Evolutionary conservation across 2,888 invertebrate species (phyloP), one percentile per base, ranked within the genome.

Genomic region (Cantharis rufa): DNA sequence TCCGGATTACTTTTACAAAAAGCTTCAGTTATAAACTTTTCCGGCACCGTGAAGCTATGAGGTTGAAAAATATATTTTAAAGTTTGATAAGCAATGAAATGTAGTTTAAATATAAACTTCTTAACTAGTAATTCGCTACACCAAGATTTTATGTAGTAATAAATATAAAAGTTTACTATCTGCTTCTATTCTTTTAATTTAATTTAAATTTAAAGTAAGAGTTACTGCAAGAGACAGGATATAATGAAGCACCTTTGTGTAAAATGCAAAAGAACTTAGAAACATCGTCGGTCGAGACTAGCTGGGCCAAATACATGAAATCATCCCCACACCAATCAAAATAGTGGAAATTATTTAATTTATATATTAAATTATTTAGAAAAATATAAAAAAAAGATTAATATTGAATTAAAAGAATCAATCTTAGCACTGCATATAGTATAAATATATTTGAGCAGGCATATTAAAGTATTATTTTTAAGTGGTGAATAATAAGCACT

Each of bases 31-130:
- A 28, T 63, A 28, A 74, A 74, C 74, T 74, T 74, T 74, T 70
- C 74, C 63, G 27, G 74, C 70, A 74, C 64, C 74, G 70, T 71
- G 70, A 74, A 74, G 74, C 74, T 70, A 74, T 70, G 70, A 71
- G 70, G 64, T 62, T 70, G 62, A 68, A 18, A 66, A 71, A 32
- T 62, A 27, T 62, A 11, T 24, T 71, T 70, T 16, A 62, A 74
- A 70, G 16, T 70, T 70, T 74, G 74, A 74, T 74, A 74, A 74
- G 73, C 73, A 69, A 74, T 69, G 69, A 74, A 74, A 15, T 69
- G 13, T 28, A 63, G 15, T 74, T 74, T 74, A 69, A 69, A 70
- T 18, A 74, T 15, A 62, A 62, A 16, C 16, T 62, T 62, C 62
- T 62, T 62, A 62, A 16, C 16, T 62, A 15, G 62, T 62, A 62